Percentiles rank a stretch among this genome's conserved stretches.
Conservation (phyloP, 2,113 vertebrate genomes). For the Brachyhypopomus gauderio region DNA sequence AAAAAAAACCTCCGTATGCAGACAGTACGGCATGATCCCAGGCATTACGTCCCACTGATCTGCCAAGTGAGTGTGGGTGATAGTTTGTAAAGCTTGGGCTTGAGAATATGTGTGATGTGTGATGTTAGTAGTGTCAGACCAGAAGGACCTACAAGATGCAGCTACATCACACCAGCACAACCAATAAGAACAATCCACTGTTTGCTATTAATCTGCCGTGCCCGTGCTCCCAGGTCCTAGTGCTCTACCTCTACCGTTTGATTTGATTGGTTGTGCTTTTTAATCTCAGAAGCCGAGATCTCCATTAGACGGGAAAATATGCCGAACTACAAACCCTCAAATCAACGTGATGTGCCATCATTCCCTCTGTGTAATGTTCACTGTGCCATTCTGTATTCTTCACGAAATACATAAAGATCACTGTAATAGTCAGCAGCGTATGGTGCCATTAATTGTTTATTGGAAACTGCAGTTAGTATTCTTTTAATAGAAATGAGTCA, state of each 20-base stretch:
- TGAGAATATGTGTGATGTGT: no score
- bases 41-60: neutral
- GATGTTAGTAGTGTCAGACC: no score
- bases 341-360: no score
- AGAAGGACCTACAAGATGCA: no score
- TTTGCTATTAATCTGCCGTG: neutral
- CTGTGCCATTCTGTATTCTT: neutral
- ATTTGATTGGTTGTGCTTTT: no score
- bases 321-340: no score
- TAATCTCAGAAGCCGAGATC: no score
- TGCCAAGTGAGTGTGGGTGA: no score
- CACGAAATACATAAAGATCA: neutral
- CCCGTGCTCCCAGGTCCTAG: neutral
- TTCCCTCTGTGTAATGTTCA: neutral
- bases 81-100: no score
- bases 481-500: neutral
- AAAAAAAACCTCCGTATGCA: neutral
- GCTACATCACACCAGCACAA: no score
- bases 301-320: no score
- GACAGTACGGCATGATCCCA: neutral
- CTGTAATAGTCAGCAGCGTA: neutral
- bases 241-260: neutral
- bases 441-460: neutral
- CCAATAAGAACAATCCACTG: constrained; percentile 19
- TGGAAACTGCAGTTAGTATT: neutral